Conservation (phyloP, 2,797 vertebrate genomes). For the Enteromius trimaculatus region DNA sequence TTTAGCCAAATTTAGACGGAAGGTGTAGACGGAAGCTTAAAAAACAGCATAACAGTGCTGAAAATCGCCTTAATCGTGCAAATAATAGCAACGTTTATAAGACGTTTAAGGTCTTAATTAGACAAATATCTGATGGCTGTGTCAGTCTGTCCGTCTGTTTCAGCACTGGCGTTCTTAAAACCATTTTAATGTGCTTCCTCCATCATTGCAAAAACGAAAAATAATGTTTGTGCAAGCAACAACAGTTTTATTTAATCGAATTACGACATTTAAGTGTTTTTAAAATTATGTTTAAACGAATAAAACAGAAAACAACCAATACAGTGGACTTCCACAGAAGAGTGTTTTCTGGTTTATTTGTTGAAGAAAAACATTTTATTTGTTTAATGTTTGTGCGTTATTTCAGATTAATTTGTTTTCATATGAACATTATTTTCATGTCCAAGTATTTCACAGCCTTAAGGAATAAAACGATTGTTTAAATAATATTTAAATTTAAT, state of each 20-base stretch:
- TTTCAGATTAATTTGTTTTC: not conserved
- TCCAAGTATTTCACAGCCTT: not conserved
- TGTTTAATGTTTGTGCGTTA: not conserved
- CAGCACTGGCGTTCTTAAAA: not conserved
- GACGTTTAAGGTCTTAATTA: not conserved
- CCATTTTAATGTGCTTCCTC: constrained; percentile 10
- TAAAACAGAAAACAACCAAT: not conserved
- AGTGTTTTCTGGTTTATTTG: not conserved
- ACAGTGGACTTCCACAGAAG: not conserved
- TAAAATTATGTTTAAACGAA: constrained; percentile 22
- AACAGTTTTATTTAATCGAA: constrained; percentile 9
- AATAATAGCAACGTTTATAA: not conserved
- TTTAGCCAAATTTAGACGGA: not conserved
- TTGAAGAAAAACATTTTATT: not conserved
- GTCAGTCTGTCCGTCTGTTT: not conserved
- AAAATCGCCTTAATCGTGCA: not conserved
- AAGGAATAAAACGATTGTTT: not conserved
- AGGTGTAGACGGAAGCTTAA: not conserved
- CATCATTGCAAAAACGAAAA: constrained; percentile 21
- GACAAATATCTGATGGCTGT: not conserved
- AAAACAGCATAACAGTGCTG: not conserved
- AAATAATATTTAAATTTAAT: not conserved
- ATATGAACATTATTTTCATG: not conserved
- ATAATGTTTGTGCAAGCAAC: not conserved
- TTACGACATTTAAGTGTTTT: not conserved